These are phyloP conservation scores for Spermophilus dauricus DNA, from an alignment of 2,113 vertebrate genomes.

Conservation along the genomic window DNA sequence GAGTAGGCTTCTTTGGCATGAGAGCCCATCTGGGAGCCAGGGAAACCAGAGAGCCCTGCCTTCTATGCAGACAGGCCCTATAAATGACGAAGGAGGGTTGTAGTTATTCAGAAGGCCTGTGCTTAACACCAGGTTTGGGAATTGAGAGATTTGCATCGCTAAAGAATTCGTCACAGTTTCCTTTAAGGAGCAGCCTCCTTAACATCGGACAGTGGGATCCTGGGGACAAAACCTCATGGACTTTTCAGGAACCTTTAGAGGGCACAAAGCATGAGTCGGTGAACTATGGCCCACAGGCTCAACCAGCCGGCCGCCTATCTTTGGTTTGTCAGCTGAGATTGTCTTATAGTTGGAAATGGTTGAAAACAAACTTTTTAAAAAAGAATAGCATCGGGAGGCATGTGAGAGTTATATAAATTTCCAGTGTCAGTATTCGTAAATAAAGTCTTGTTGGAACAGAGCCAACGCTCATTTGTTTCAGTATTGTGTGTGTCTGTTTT, in stretches of 20 bases:
- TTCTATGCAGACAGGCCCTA: background rate
- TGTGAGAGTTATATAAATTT: background rate
- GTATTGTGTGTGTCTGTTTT: background rate
- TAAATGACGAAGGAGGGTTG: background rate
- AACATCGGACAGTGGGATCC: background rate
- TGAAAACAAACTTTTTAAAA: slow-evolving; percentile 8
- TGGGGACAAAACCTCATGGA: background rate
- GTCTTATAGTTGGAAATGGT: background rate
- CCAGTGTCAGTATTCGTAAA: background rate
- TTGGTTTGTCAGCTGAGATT: background rate
- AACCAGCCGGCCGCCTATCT: background rate
- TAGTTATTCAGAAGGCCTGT: background rate
- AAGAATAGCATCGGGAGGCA: background rate
- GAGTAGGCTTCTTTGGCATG: background rate
- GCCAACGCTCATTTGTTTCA: background rate
- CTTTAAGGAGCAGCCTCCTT: background rate
- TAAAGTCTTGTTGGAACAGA: background rate
- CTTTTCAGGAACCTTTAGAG: slow-evolving; percentile 2
- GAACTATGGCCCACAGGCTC: background rate
- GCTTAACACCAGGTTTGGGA: background rate
- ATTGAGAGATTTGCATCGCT: background rate
- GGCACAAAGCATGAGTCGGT: background rate
- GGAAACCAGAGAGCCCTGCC: background rate
- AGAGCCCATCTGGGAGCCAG: background rate
- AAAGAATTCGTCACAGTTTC: background rate